phyloP scores from a whole-genome alignment of 2,797 vertebrate species.

The Pitangus sulphuratus region DNA sequence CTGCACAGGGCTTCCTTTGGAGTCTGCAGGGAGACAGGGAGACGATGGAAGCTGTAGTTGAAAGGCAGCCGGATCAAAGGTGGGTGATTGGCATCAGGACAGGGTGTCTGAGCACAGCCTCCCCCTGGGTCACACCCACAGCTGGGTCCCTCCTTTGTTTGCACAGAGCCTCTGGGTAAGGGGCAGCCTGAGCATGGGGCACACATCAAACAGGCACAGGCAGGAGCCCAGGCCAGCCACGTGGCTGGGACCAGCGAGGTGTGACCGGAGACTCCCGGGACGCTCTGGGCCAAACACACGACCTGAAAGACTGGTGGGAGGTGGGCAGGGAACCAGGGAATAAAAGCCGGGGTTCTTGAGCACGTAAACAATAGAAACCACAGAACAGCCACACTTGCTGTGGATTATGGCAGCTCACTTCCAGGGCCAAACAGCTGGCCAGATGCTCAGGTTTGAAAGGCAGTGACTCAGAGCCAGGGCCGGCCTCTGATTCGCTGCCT shows the following conservation, averaged over 20 bases:
- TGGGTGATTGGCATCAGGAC: slow-evolving; percentile 20
- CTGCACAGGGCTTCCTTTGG: not conserved
- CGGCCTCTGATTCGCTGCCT: accelerated
- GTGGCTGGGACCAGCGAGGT: not conserved
- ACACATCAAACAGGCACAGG: not conserved
- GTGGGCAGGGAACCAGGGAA: not conserved
- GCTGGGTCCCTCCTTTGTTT: not conserved
- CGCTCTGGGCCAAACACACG: not conserved
- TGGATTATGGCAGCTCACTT: not conserved
- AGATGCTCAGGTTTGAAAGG: not conserved
- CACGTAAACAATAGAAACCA: not conserved
- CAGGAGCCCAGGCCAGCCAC: not conserved
- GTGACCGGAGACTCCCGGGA: not conserved
- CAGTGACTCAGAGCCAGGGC: not conserved
- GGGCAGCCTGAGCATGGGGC: not conserved
- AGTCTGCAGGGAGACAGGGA: not conserved
- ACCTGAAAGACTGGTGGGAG: not conserved
- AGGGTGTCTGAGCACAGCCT: not conserved
- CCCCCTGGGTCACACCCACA: not conserved
- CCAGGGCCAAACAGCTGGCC: not conserved
- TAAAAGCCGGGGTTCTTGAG: not conserved
- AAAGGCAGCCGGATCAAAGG: slow-evolving; percentile 42
- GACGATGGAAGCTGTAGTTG: not conserved
- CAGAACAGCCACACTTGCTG: not conserved
- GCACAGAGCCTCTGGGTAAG: not conserved